Evolutionary conservation across 2,888 invertebrate species (phyloP).

Genomic region (Tiliacea citrago): DNA sequence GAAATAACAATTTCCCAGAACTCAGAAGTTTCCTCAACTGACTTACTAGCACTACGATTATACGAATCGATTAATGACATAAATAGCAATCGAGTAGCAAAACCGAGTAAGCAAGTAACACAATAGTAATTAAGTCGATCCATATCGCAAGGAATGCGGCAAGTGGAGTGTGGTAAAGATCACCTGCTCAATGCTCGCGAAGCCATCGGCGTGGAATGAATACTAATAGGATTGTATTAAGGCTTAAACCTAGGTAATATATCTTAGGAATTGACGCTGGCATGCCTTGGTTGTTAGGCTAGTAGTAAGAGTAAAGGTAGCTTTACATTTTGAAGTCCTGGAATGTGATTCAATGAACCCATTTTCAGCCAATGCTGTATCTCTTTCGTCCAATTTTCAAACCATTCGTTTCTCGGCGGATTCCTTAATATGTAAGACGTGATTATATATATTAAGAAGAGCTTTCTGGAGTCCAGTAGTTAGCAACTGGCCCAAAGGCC

Average conservation of each 20-base stretch:
- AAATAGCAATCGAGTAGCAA: constrained; percentile 58
- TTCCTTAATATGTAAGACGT: background rate
- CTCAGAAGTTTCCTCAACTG: constrained; percentile 9
- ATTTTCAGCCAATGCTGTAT: background rate
- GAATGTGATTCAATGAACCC: background rate
- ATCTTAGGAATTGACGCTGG: constrained; percentile 49
- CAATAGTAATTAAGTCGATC: constrained; percentile 69
- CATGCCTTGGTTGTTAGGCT: background rate
- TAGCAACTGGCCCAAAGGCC: background rate
- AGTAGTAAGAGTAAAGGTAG: background rate
- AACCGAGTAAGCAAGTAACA: constrained; percentile 63
- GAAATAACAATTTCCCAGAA: background rate
- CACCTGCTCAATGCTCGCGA: constrained; percentile 68
- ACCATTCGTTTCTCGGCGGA: background rate
- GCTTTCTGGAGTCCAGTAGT: background rate
- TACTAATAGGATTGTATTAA: constrained; percentile 52
- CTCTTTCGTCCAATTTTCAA: background rate
- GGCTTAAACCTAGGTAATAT: constrained; percentile 36
- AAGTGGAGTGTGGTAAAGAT: constrained; percentile 79
- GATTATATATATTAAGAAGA: background rate
- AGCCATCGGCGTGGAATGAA: constrained; percentile 59
- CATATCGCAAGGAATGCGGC: constrained; percentile 74
- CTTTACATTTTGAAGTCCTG: constrained; percentile 7
- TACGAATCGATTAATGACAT: constrained; percentile 58
- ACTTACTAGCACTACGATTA: constrained; percentile 45